Evolutionary conservation across 2,113 vertebrate genomes (phyloP).

Genomic region (Muscicapa adusta): DNA sequence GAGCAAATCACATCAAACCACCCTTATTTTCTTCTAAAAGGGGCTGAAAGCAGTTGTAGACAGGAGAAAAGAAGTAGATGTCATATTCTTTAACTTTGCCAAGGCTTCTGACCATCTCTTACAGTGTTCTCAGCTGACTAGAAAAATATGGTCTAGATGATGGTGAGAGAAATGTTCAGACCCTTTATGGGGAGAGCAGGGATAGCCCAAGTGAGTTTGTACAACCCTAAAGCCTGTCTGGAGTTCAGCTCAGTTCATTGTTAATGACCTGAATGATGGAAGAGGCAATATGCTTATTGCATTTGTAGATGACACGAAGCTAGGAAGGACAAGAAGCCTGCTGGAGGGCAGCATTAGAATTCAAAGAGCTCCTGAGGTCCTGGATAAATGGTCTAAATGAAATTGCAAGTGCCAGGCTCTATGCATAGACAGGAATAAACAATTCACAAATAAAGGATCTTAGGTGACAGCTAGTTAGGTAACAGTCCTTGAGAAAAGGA

Average conservation of each 20-base stretch:
- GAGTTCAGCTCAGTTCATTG: not conserved
- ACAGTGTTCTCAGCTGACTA: not conserved
- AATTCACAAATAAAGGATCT: constrained; percentile 11
- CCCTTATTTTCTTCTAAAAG: not conserved
- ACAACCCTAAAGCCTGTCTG: not conserved
- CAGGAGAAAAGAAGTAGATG: not conserved
- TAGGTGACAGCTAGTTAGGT: not conserved
- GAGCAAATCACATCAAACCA: not conserved
- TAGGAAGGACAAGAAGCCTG: not conserved
- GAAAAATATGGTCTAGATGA: not conserved
- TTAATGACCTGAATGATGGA: constrained; percentile 18
- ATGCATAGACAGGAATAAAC: not conserved
- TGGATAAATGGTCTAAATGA: constrained; percentile 43
- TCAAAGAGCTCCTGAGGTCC: constrained; percentile 19
- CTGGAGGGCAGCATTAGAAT: constrained; percentile 49
- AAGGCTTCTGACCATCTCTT: not conserved
- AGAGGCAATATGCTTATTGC: not conserved
- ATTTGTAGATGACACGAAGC: not conserved
- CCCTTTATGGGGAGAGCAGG: not conserved
- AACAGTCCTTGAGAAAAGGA: constrained; percentile 9
- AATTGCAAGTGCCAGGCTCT: constrained; percentile 15
- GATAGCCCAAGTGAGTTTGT: not conserved
- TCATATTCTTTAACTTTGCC: not conserved
- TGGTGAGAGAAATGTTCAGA: not conserved
- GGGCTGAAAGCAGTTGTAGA: not conserved